Base-by-base conservation (phyloP, 2,888 invertebrate genomes). In the Brassicogethes aeneus region DNA sequence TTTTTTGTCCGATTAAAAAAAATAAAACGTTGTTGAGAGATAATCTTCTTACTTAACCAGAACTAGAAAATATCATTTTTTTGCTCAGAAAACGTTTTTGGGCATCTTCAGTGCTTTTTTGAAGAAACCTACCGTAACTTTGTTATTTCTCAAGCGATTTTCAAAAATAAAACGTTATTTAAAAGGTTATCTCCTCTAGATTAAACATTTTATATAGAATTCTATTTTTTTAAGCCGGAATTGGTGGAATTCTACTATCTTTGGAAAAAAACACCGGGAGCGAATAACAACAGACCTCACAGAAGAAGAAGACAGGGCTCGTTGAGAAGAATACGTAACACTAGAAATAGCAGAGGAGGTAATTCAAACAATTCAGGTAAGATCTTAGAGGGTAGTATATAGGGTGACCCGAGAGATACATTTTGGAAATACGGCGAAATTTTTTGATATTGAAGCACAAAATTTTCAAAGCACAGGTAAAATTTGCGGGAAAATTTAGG, bases 191-290 rank as follows among this genome's bases (percentile, higher is more conserved):
- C n/a, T n/a, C n/a, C n/a, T n/a, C n/a, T n/a, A n/a, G n/a, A n/a
- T n/a, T n/a, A n/a, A n/a, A n/a, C n/a, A n/a, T n/a, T n/a, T n/a
- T n/a, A n/a, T n/a, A n/a, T n/a, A n/a, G n/a, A n/a, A n/a, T n/a
- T n/a, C n/a, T n/a, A n/a, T n/a, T 33, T 37, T 40, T 53, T 60
- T 60, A 51, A 85, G 84, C 85, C 93, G 41, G 96, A 99, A 67
- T 72, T 99, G 61, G 95, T 99, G 40, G 95, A 96, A 69, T 99
- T 92, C 73, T 99, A 99, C 72, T 99, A 99, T 72, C 76, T 95
- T 63, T 99, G 99, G 99, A 99, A 99, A 75, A 99, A 97, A 74
- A 95, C 96, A 30, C 93, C 96, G 14, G 93, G 93, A 59, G 97
- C 97, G 47, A 91, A 92, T 68, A 93, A 91, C 66, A 94, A 94